These are phyloP conservation scores for Tubulanus polymorphus DNA, from an alignment of 2,888 invertebrate genomes.

Conservation along the genomic window DNA sequence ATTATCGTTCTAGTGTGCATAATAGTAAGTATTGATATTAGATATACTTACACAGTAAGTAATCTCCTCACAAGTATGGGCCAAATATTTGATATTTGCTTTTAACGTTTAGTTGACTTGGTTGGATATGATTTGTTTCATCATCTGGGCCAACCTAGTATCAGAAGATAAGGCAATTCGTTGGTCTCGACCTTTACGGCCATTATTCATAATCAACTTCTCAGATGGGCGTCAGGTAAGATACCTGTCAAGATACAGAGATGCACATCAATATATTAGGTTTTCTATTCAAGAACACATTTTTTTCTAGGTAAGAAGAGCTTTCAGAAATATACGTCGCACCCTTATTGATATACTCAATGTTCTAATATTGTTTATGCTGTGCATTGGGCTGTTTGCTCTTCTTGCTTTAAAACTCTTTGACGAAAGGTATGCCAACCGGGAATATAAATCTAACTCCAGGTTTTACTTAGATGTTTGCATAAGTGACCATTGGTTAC, in stretches of 20 bases:
- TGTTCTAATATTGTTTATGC: slow-evolving; percentile 53
- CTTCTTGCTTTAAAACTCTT: slow-evolving; percentile 55
- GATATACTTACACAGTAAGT: neutral
- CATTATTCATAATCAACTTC: slow-evolving; percentile 50
- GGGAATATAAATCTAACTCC: no score
- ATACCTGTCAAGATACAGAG: neutral
- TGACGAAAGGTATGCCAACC: slow-evolving; percentile 48
- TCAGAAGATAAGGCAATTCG: slow-evolving; percentile 34
- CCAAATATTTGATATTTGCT: neutral
- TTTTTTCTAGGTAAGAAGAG: slow-evolving; percentile 48
- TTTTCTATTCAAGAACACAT: no score
- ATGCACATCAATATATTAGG: no score
- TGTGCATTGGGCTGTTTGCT: slow-evolving; percentile 53
- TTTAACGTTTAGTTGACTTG: slow-evolving; percentile 39
- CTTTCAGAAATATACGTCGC: slow-evolving; percentile 55
- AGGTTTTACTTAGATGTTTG: no score
- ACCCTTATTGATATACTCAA: slow-evolving; percentile 55
- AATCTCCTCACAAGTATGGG: neutral
- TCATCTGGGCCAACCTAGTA: slow-evolving; percentile 34
- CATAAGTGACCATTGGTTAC: no score
- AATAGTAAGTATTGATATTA: slow-evolving; percentile 33
- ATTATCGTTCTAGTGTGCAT: slow-evolving; percentile 44
- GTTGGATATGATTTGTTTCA: slow-evolving; percentile 40
- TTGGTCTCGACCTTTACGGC: slow-evolving; percentile 53
- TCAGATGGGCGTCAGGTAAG: slow-evolving; percentile 45